Conservation (phyloP, 2,888 invertebrate genomes). For the Schrankia costaestrigalis region DNA sequence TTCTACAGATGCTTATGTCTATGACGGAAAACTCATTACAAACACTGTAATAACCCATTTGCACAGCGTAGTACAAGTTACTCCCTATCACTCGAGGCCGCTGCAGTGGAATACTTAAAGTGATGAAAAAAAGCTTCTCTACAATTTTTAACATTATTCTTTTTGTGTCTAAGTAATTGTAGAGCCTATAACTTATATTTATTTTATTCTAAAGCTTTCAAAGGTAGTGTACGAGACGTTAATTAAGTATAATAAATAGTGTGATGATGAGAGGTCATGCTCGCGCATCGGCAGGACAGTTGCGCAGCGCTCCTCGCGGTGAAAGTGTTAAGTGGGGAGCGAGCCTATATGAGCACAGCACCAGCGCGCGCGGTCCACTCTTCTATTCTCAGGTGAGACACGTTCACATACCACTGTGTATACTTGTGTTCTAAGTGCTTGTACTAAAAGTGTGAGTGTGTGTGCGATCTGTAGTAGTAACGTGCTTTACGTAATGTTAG, state of each 20-base stretch:
- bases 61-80: no score
- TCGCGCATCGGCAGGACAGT: slow-evolving; percentile 51
- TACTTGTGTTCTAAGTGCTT: slow-evolving; percentile 39
- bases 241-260: slow-evolving; percentile 15
- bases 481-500: slow-evolving; percentile 36
- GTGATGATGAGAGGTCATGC: slow-evolving; percentile 41
- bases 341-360: slow-evolving; percentile 56
- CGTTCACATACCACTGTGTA: slow-evolving; percentile 26
- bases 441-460: no score
- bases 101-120: no score
- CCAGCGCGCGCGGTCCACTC: slow-evolving; percentile 69
- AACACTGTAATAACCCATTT: no score
- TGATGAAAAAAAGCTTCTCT: no score
- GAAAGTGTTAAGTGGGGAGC: slow-evolving; percentile 59
- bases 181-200: not conserved
- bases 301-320: slow-evolving; percentile 58
- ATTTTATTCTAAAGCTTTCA: slow-evolving; percentile 1
- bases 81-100: no score
- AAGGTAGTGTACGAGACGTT: not conserved
- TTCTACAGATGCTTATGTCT: no score
- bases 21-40: no score
- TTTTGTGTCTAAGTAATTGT: no score
- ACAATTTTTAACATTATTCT: no score
- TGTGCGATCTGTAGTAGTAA: no score
- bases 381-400: slow-evolving; percentile 63